These are phyloP conservation scores for Scleropages formosus DNA, from an alignment of 2,797 vertebrate species.

Conservation along the genomic window DNA sequence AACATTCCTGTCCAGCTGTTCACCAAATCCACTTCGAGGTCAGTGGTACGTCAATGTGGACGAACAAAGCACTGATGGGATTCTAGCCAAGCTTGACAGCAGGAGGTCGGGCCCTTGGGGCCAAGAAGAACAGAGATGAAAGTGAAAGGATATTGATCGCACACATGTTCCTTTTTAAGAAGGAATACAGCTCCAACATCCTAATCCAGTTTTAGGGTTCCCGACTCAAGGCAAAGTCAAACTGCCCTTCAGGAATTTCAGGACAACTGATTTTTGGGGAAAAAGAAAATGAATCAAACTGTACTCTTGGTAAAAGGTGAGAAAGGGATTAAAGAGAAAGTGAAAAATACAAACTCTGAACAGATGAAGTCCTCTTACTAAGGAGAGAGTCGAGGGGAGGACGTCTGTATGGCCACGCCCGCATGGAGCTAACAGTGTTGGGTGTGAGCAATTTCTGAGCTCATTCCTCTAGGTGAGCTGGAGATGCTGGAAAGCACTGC, in stretches of 20 bases:
- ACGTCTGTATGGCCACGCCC: not conserved
- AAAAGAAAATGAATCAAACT: no score
- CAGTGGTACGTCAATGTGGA: not conserved
- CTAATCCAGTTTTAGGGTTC: not conserved
- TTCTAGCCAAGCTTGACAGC: not conserved
- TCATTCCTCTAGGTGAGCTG: not conserved
- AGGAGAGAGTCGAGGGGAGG: not conserved
- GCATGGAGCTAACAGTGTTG: not conserved
- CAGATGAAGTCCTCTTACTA: not conserved
- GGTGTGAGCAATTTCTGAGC: not conserved
- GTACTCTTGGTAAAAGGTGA: no score
- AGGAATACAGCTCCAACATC: not conserved
- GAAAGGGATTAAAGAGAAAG: not conserved
- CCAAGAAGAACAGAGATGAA: not conserved
- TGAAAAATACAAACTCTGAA: not conserved
- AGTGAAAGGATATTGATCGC: conserved; percentile 13
- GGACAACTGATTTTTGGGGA: no score
- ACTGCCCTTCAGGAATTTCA: no score
- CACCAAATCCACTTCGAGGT: not conserved
- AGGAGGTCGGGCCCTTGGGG: not conserved
- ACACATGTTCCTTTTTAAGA: not conserved
- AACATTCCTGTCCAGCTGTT: not conserved
- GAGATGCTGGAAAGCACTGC: not conserved
- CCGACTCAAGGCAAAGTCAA: no score
- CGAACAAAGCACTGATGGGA: conserved; percentile 1